A percentile compares a stretch with the other conserved stretches of the same genome.
These are phyloP conservation scores for Numida meleagris DNA, from an alignment of 2,113 vertebrate species.

Conservation along the genomic window DNA sequence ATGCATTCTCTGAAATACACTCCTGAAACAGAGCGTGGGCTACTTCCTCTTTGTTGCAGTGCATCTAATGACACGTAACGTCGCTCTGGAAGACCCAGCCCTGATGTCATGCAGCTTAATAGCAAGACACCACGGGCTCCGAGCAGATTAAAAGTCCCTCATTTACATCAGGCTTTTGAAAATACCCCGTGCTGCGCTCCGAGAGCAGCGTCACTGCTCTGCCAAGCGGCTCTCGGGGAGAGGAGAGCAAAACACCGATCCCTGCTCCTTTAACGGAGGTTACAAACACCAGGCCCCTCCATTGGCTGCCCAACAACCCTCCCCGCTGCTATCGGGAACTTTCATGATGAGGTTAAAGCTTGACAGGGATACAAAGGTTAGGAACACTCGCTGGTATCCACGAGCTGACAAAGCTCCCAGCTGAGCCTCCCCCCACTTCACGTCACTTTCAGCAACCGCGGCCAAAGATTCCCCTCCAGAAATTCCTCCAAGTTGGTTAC, in stretches of 20 bases:
- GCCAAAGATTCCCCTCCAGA: background rate
- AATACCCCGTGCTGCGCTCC: fast-evolving
- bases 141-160: background rate
- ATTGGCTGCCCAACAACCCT: slow-evolving; percentile 46
- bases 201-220: fast-evolving
- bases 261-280: slow-evolving; percentile 10
- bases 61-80: background rate
- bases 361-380: slow-evolving; percentile 67
- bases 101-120: background rate
- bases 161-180: background rate
- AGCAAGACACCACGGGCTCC: background rate
- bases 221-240: background rate
- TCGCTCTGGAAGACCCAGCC: background rate
- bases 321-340: slow-evolving; percentile 53
- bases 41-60: background rate
- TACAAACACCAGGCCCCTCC: fast-evolving
- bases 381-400: slow-evolving; percentile 7
- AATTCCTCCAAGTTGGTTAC: fast-evolving
- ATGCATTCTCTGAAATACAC: background rate
- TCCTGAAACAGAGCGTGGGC: background rate
- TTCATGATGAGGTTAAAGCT: slow-evolving; percentile 59
- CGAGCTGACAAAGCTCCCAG: slow-evolving; percentile 41
- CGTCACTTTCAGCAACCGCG: fast-evolving
- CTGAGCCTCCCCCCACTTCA: background rate
- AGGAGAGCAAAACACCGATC: background rate